Conservation (phyloP, 2,888 invertebrate genomes). For the Aquatica leii region DNA sequence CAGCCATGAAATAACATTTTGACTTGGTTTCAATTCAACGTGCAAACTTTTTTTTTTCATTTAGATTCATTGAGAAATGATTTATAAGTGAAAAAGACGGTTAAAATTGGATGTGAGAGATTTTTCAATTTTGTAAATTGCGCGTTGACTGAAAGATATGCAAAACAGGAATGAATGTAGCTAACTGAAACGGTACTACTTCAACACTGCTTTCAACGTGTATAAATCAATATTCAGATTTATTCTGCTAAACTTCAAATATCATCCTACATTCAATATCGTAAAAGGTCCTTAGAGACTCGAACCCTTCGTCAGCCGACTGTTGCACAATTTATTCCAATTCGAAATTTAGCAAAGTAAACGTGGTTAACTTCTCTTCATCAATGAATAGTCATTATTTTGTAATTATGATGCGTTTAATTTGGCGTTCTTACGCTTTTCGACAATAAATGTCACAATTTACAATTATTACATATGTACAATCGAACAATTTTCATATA, state of each 20-base stretch:
- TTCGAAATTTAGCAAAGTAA: no score
- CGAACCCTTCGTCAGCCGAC: slow-evolving; percentile 16
- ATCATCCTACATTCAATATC: slow-evolving; percentile 36
- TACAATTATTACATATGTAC: no score
- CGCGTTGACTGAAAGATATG: slow-evolving; percentile 31
- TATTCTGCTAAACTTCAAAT: slow-evolving; percentile 37
- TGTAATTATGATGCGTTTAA: no score
- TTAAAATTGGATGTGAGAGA: slow-evolving; percentile 31
- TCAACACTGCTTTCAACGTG: slow-evolving; percentile 19
- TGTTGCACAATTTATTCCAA: slow-evolving; percentile 11
- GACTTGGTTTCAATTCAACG: slow-evolving; percentile 24
- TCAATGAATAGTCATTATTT: no score
- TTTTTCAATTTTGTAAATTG: slow-evolving; percentile 35
- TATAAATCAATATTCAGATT: slow-evolving; percentile 35
- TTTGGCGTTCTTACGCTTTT: no score
- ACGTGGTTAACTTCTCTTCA: no score
- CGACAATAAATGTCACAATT: no score
- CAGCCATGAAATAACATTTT: slow-evolving; percentile 49
- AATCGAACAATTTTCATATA: no score
- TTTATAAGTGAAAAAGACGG: slow-evolving; percentile 33
- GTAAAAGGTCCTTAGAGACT: slow-evolving; percentile 22
- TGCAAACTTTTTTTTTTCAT: slow-evolving; percentile 24
- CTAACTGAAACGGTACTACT: slow-evolving; percentile 16
- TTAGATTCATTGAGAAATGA: slow-evolving; percentile 31
- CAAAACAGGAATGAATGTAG: slow-evolving; percentile 22